Percentiles rank a stretch among this genome's conserved stretches.
phyloP scores from a whole-genome alignment of 2,113 vertebrate genomes.

The Holacanthus passer region DNA sequence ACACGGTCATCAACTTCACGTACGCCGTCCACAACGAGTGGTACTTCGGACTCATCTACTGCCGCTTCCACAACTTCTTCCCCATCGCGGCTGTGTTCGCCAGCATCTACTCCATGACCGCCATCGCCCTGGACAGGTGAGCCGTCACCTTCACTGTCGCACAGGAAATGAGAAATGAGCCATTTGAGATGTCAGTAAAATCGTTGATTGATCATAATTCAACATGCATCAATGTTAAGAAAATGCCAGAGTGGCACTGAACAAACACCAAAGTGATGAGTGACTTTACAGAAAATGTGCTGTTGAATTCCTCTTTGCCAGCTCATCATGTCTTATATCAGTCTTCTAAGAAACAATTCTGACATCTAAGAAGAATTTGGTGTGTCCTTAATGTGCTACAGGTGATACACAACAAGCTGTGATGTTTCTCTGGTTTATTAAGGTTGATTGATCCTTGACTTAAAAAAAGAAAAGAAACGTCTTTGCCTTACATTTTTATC shows the following conservation, averaged over 20 bases:
- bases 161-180: neutral
- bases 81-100: slow-evolving; percentile 96
- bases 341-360: neutral
- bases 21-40: slow-evolving; percentile 96
- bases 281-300: neutral
- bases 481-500: too few species aligned
- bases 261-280: neutral
- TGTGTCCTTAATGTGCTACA: neutral
- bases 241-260: neutral
- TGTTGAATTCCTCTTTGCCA: neutral
- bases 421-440: neutral
- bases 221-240: neutral
- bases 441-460: neutral
- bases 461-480: too few species aligned
- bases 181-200: too few species aligned
- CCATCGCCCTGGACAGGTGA: slow-evolving; percentile 96
- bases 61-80: slow-evolving; percentile 99
- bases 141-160: neutral
- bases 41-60: slow-evolving; percentile 95
- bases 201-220: too few species aligned
- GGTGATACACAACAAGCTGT: neutral
- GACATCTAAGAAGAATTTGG: neutral
- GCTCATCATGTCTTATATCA: neutral
- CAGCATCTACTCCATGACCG: slow-evolving; percentile 98
- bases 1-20: slow-evolving; percentile 96